Evolutionary conservation across 2,888 invertebrate genomes (phyloP).

Genomic region (Asteroscopus sphinx): DNA sequence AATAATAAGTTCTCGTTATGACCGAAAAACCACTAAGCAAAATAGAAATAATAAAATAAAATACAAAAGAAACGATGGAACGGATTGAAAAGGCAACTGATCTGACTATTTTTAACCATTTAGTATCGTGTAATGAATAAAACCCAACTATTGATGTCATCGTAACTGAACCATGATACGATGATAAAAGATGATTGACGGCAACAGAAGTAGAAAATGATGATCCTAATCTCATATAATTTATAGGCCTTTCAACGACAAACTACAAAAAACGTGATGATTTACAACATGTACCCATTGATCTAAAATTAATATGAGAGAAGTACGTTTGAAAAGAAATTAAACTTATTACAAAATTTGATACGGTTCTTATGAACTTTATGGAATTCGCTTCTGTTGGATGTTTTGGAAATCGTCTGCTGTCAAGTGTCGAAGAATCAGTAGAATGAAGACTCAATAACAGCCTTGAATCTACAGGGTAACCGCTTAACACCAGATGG

Average conservation of each 20-base stretch:
- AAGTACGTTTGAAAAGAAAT: slow-evolving; percentile 19
- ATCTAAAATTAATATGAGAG: slow-evolving; percentile 24
- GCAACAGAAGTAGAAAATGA: slow-evolving; percentile 35
- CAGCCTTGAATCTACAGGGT: too few species aligned
- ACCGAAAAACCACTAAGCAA: too few species aligned
- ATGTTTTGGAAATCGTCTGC: slow-evolving; percentile 8
- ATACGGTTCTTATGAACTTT: slow-evolving; percentile 19
- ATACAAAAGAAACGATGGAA: too few species aligned
- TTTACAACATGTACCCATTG: slow-evolving; percentile 30
- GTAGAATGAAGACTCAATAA: too few species aligned
- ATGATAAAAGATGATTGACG: slow-evolving; percentile 29
- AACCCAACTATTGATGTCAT: slow-evolving; percentile 13
- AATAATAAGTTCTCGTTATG: not conserved
- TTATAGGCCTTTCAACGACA: slow-evolving; percentile 30
- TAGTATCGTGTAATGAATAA: not conserved
- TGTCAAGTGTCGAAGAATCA: slow-evolving; percentile 1
- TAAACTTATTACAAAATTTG: slow-evolving; percentile 13
- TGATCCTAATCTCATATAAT: slow-evolving; percentile 29
- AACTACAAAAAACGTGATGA: slow-evolving; percentile 37
- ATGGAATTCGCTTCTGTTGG: slow-evolving; percentile 5
- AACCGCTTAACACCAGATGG: too few species aligned
- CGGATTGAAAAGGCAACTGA: too few species aligned
- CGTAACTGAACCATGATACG: slow-evolving; percentile 19
- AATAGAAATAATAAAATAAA: too few species aligned
- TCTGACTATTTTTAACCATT: too few species aligned